Evolutionary conservation across 2,113 vertebrate genomes (phyloP).

Genomic region (Chlamydotis undulata): DNA sequence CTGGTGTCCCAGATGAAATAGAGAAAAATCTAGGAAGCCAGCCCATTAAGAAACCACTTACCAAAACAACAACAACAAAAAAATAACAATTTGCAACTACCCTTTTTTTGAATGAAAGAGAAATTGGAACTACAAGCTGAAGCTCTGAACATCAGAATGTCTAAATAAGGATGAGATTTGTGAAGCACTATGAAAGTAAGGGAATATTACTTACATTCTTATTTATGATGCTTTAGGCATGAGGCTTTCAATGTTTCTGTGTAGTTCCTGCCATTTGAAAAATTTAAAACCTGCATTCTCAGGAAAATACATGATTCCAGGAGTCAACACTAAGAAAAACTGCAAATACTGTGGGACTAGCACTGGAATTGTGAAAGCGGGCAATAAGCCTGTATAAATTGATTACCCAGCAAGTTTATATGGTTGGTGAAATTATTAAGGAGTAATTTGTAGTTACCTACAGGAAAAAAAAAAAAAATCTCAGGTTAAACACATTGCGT

Average conservation of each 20-base stretch:
- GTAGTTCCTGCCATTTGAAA: background rate
- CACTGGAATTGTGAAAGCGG: background rate
- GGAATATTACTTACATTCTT: background rate
- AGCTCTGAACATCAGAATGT: background rate
- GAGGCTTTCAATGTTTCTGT: background rate
- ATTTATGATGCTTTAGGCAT: background rate
- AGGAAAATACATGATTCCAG: background rate
- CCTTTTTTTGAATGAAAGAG: background rate
- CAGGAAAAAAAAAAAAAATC: background rate
- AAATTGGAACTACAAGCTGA: background rate
- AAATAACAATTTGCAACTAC: background rate
- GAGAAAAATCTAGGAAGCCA: background rate
- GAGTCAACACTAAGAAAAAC: background rate
- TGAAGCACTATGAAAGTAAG: background rate
- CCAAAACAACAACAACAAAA: background rate
- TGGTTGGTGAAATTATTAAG: constrained; percentile 3
- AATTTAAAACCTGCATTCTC: background rate
- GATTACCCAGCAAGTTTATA: background rate
- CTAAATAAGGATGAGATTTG: background rate
- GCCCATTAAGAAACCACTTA: background rate
- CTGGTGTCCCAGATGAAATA: background rate
- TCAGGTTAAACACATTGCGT: background rate
- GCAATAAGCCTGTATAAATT: constrained; percentile 12
- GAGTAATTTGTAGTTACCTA: constrained; percentile 20
- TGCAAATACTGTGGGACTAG: background rate